A percentile compares a stretch with the other conserved stretches of the same genome.
Conservation (phyloP, 2,888 invertebrate genomes). For the Penaeus monodon region DNA sequence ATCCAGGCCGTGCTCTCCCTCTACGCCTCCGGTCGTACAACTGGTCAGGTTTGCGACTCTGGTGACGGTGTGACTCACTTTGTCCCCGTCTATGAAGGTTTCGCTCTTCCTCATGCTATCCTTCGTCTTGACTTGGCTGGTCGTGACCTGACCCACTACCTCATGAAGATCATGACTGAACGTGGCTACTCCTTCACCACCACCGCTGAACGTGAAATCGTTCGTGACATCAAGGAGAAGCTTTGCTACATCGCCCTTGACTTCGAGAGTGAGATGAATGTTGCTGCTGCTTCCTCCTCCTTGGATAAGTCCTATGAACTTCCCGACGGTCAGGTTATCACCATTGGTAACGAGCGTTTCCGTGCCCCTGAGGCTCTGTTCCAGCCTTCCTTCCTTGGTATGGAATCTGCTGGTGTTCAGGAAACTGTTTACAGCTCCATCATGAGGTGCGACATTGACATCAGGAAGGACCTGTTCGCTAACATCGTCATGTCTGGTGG, state of each 20-base stretch:
- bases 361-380: slow-evolving; percentile 83
- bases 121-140: too few relatives aligned
- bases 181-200: slow-evolving; percentile 56
- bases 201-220: slow-evolving; percentile 58
- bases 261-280: slow-evolving; percentile 72
- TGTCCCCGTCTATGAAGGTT: not conserved
- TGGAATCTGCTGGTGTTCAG: slow-evolving; percentile 90
- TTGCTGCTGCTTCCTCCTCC: slow-evolving; percentile 76
- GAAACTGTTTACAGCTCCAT: slow-evolving; percentile 74
- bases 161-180: slow-evolving; percentile 50
- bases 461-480: slow-evolving; percentile 66
- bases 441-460: slow-evolving; percentile 22
- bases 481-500: slow-evolving; percentile 60
- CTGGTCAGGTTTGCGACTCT: slow-evolving; percentile 4
- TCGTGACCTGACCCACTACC: slow-evolving; percentile 4
- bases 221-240: slow-evolving; percentile 83
- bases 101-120: too few relatives aligned
- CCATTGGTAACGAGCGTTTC: slow-evolving; percentile 91
- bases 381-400: slow-evolving; percentile 82
- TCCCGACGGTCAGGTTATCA: slow-evolving; percentile 90
- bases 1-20: slow-evolving; percentile 29
- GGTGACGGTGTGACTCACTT: slow-evolving; percentile 9
- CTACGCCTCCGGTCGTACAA: slow-evolving; percentile 44
- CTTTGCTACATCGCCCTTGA: slow-evolving; percentile 48
- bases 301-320: slow-evolving; percentile 78